These are phyloP conservation scores for Tenthredo mesomela DNA, from an alignment of 2,888 invertebrate genomes.

Conservation along the genomic window DNA sequence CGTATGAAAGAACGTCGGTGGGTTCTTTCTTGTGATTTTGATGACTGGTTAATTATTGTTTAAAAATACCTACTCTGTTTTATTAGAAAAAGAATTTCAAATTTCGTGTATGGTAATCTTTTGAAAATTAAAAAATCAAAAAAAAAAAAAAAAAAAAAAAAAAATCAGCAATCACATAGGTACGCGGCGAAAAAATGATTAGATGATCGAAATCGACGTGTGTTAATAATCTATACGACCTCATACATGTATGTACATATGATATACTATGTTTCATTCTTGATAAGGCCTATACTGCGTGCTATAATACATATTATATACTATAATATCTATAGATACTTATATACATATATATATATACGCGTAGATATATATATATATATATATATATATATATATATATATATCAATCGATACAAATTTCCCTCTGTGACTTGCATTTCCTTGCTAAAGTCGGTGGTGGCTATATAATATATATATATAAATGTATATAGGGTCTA, in stretches of 20 bases:
- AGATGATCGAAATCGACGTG: no score
- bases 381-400: neutral
- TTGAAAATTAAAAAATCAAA: no score
- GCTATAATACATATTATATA: neutral
- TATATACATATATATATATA: neutral
- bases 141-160: no score
- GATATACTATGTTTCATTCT: neutral
- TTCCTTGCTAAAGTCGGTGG: slow-evolving; percentile 18
- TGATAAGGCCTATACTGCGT: neutral
- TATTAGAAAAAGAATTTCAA: no score
- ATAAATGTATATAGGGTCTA: slow-evolving; percentile 64
- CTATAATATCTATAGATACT: neutral
- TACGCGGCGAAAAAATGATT: no score
- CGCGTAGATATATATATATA: neutral
- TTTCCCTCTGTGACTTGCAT: slow-evolving; percentile 39
- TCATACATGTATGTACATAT: neutral
- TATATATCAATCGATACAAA: slow-evolving; percentile 39
- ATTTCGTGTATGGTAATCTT: no score
- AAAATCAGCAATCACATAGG: no score
- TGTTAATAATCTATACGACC: no score
- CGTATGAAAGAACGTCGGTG: no score
- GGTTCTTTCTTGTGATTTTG: no score
- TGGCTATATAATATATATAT: neutral
- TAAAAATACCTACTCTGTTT: no score
- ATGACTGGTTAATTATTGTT: no score